phyloP scores from a whole-genome alignment of 2,113 vertebrate genomes.

The Acrocephalus arundinaceus region DNA sequence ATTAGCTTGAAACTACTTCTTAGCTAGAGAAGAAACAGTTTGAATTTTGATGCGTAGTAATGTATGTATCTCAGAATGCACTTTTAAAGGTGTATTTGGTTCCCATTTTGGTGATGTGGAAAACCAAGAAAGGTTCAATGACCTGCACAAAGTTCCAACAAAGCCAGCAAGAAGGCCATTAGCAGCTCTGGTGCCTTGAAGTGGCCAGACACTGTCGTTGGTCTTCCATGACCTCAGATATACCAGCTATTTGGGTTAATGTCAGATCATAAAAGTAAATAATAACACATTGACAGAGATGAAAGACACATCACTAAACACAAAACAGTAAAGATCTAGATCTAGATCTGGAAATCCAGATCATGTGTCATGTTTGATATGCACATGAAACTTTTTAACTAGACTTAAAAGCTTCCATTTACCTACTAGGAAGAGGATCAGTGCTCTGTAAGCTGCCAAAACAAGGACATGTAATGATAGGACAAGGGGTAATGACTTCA shows the following conservation, averaged over 20 bases:
- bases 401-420: neutral
- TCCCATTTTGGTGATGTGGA: neutral
- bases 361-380: neutral
- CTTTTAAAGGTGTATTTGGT: neutral
- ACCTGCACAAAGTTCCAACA: neutral
- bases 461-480: neutral
- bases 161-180: neutral
- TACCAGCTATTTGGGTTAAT: neutral
- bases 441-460: neutral
- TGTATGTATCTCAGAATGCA: neutral
- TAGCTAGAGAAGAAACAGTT: neutral
- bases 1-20: conserved; percentile 45
- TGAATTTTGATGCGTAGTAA: neutral
- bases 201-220: neutral
- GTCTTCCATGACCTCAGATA: neutral
- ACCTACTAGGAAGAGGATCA: neutral
- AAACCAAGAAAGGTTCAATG: conserved; percentile 7
- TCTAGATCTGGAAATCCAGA: neutral
- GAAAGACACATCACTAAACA: neutral
- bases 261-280: neutral
- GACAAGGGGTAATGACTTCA: neutral
- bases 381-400: neutral
- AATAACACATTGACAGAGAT: neutral
- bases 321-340: neutral
- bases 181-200: neutral